A percentile compares a stretch with the other conserved stretches of the same genome.
Evolutionary conservation across 2,797 vertebrate genomes (phyloP).

Genomic region (Characodon lateralis): DNA sequence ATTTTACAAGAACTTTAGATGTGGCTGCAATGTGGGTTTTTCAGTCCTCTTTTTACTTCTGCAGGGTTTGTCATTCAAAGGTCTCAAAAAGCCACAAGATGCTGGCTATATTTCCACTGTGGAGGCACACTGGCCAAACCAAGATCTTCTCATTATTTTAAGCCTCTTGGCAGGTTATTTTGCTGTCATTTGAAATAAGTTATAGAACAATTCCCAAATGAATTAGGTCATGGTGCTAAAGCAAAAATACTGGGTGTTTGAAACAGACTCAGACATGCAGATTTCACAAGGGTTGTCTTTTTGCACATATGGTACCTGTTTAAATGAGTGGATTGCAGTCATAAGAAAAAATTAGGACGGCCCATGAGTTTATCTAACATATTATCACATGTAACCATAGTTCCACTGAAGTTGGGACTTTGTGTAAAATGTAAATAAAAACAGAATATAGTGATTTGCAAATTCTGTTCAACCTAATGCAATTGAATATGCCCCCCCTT

Average conservation of each 20-base stretch:
- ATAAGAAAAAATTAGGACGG: background rate
- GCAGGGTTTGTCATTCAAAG: conserved; percentile 52
- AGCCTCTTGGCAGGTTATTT: conserved; percentile 9
- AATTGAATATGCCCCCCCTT: too few relatives aligned
- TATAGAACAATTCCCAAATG: conserved; percentile 14
- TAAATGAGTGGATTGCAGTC: background rate
- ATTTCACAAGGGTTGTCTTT: background rate
- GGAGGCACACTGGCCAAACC: conserved; percentile 14
- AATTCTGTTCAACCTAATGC: too few relatives aligned
- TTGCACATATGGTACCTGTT: background rate
- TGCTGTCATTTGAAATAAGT: conserved; percentile 18
- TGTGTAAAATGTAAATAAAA: too few relatives aligned
- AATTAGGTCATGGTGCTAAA: background rate
- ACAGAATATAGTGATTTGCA: too few relatives aligned
- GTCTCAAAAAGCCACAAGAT: conserved; percentile 44
- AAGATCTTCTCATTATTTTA: conserved; percentile 28
- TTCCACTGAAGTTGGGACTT: too few relatives aligned
- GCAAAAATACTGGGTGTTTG: background rate
- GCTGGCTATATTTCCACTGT: conserved; percentile 26
- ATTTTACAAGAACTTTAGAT: conserved; percentile 55
- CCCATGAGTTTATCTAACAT: background rate
- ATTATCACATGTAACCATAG: background rate
- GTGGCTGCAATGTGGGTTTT: conserved; percentile 52
- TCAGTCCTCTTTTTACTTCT: conserved; percentile 32
- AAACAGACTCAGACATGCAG: background rate